Conservation (phyloP, 2,888 invertebrate genomes). For the Chelonus formosanus region DNA sequence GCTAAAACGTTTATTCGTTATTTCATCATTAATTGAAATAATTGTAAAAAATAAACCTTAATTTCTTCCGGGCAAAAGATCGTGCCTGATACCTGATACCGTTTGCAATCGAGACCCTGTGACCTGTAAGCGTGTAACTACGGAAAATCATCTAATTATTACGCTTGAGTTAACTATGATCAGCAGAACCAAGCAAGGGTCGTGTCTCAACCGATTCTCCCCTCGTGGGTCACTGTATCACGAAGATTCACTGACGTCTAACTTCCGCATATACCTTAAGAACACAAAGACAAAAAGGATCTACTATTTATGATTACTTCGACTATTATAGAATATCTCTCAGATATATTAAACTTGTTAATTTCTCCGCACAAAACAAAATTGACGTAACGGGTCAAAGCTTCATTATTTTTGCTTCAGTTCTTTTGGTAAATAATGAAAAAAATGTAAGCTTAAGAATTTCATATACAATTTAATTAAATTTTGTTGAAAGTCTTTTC, state of each 20-base stretch:
- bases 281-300: background rate
- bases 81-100: conserved; percentile 45
- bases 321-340: conserved; percentile 2
- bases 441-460: conserved; percentile 1
- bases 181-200: conserved; percentile 43
- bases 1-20: no score
- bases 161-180: conserved; percentile 57
- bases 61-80: conserved; percentile 22
- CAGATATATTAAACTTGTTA: background rate
- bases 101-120: conserved; percentile 46
- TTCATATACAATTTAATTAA: background rate
- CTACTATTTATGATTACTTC: background rate
- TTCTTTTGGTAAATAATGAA: background rate
- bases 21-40: no score
- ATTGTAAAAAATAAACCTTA: conserved; percentile 1
- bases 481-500: background rate
- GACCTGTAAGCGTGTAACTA: conserved; percentile 48
- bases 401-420: conserved; percentile 8
- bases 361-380: conserved; percentile 11
- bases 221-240: conserved; percentile 39
- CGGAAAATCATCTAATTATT: conserved; percentile 62
- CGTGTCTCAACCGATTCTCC: conserved; percentile 39
- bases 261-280: conserved; percentile 13
- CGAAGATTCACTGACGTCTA: conserved; percentile 14
- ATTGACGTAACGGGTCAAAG: conserved; percentile 14